Percentiles rank a stretch among this genome's conserved stretches.
Evolutionary conservation across 1,140 invertebrate genomes (phyloP).

Genomic region (Pachypsylla venusta): DNA sequence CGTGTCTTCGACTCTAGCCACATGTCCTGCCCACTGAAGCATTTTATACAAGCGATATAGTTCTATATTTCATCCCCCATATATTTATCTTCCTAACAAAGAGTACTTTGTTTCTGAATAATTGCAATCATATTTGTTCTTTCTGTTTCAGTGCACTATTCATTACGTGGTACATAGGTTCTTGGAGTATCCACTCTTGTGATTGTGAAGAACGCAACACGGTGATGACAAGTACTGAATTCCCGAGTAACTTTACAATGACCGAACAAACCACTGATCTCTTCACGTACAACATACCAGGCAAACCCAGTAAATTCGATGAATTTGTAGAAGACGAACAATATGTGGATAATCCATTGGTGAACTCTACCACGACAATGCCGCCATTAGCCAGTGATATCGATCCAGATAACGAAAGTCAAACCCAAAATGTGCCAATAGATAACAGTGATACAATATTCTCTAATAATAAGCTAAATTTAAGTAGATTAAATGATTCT

Average conservation of each 20-base stretch:
- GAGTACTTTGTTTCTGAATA: too few species aligned
- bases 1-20: too few species aligned
- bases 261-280: not conserved
- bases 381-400: not conserved
- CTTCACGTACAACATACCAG: conserved; percentile 1
- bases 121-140: too few species aligned
- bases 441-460: conserved; percentile 12
- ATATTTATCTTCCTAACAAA: too few species aligned
- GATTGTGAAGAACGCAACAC: not conserved
- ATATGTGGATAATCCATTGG: conserved; percentile 19
- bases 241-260: not conserved
- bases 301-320: conserved; percentile 24
- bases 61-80: too few species aligned
- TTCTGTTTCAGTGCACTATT: conserved; percentile 3
- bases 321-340: conserved; percentile 22
- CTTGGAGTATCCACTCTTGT: not conserved
- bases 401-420: not conserved
- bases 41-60: too few species aligned
- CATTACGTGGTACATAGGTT: not conserved
- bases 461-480: conserved; percentile 3
- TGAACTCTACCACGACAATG: not conserved
- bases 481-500: not conserved
- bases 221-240: not conserved
- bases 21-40: too few species aligned
- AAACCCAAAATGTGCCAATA: not conserved